Evolutionary conservation across 2,113 vertebrate genomes (phyloP), one percentile per base, ranked within the genome.

Genomic region (Hyperoodon ampullatus): DNA sequence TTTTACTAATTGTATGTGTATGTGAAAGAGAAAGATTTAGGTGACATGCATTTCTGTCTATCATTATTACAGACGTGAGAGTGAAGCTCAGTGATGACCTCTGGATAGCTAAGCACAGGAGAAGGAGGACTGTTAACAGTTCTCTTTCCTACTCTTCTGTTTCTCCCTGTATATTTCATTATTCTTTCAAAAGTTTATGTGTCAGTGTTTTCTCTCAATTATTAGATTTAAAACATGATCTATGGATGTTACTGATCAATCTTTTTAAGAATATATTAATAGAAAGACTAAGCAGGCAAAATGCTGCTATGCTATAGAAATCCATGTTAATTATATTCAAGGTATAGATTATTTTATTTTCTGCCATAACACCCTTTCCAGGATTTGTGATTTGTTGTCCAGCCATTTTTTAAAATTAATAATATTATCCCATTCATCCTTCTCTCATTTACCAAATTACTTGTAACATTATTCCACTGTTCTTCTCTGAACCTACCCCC

Each of bases 351-450:
- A 71, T 85, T 91, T 93, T 86, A 35, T 90, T 63, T 90, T 90
- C n/a, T 80, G 33, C 16, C 28, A 42, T 58, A 93, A 91, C 75
- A 94, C 72, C 89, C 80, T 97, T 80, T 88, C 92, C 75, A 97
- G 95, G 96, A 96, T 98, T 98, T 98, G 88, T 98, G 92, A 98
- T 97, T 98, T 98, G 92, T 97, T 97, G 95, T 97, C 96, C 91
- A 97, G 90, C 95, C 92, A 60, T 98, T 96, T 72, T 93, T 97
- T 95, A 88, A 84, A 98, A 95, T 96, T 94, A 98, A 97, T 98
- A 98, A 98, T 94, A 90, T 96, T 97, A 96, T 97, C 80, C 96
- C 90, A 97, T 97, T 98, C 90, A 92, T 93, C 85, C 88, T 94
- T 97, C 97, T 98, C 94, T 96, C 85, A 97, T 97, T 97, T 97